Evolutionary conservation across 2,888 invertebrate species (phyloP), one percentile per base, ranked within the genome.

Genomic region (Galerucella calmariensis): DNA sequence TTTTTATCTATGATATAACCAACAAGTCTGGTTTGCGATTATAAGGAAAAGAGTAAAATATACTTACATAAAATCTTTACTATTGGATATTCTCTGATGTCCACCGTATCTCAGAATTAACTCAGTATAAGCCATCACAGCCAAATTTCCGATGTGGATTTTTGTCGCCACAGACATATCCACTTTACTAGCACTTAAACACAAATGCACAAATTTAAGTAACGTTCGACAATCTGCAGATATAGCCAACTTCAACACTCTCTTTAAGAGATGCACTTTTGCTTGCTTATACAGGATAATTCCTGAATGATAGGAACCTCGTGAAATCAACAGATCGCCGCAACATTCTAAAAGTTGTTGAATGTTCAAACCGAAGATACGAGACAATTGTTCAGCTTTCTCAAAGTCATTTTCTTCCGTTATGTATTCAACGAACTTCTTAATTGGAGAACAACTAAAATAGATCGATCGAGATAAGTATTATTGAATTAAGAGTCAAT

Each of bases 301-400:
- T 0, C 97, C 96, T 75, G 94, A 93, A 67, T 93, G 90, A 76
- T 94, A 92, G 80, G 93, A 92, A 14, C 93, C 92, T 76, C 93
- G 91, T 4, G 93, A 90, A 83, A 97, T 89, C 83, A 95, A 90
- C 86, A 94, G 90, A 87, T 97, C 96, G 0, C 96, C 96, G 46
- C 95, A 94, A 81, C 92, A 91, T 84, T 95, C 94, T 78, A 97
- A 89, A 69, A 93, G 87, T 70, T 91, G 90, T 76, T 92, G 91
- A 67, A 94, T 88, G 81, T 92, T 91, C 69, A 93, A 86, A 66
- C 91, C 90, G 83, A 91, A 91, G 67, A 92, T 88, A 67, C 88
- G 85, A 1, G 91, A 90, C 58, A 92, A 84, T 80, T 88, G 88
- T 80, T 90, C 91, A 9, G 92, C 91, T 81, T 88, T 88, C 61